Base-by-base conservation (phyloP, 2,797 vertebrate species). In the Silurus aristotelis region DNA sequence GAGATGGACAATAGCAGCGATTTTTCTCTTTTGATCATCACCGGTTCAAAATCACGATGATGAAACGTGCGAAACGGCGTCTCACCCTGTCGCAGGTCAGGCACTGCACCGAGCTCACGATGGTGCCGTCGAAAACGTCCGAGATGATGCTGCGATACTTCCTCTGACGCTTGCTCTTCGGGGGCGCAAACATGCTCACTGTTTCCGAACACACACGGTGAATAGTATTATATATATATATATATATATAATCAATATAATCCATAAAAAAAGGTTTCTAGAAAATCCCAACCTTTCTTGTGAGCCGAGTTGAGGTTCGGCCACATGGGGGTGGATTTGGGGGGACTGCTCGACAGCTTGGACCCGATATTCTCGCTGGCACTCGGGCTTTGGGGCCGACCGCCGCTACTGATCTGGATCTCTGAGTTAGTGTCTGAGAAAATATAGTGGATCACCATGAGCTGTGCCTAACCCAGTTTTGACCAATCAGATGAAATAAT, bases 61-160 rank as follows among this genome's bases (percentile, higher is more conserved):
- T 5, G 72, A 13, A 56, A 10, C 20, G 0, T 27, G 8, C 13
- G n/a, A 9, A 12, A 80, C 22, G 1, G 73, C 52, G 6, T 3
- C 97, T 96, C 87, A 99, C 98, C 95, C 98, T 94, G 93, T 99
- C 98, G 85, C 98, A 99, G 82, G 98, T 99, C 91, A 99, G 94
- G 92, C 98, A 99, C 93, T 99, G 98, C 55, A 99, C 98, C 3
- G 98, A 99, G 92, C 98, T 99, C 92, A 99, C 94, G 76, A 99
- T 98, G 83, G 97, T 98, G 75, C 98, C 98, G 81, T 99, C 98
- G 64, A 99, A 99, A 91, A 99, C 96, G 70, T 99, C 98, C 2
- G 98, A 99, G 91, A 99, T 99, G 84, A 99, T 95, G 71, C 98
- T 99, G 92, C 95, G 96, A 91, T 98, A 99, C 90, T 96, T 98